These are phyloP conservation scores for Anastrepha ludens DNA, from an alignment of 1,140 invertebrate genomes.

Conservation along the genomic window DNA sequence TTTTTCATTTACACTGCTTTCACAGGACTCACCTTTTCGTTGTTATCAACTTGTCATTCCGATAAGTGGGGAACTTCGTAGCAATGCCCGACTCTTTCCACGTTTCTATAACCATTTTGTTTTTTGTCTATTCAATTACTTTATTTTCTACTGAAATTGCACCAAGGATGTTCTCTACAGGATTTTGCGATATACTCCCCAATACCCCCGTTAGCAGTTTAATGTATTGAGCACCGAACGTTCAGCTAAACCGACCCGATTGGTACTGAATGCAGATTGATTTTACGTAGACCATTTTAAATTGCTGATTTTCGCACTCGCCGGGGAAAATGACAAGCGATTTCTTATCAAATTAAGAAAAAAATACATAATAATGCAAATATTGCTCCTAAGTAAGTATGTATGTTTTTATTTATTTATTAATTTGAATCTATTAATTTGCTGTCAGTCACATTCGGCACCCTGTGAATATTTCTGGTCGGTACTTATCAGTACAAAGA, in stretches of 20 bases:
- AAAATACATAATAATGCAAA: background rate
- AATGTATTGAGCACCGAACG: background rate
- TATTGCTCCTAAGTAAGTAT: background rate
- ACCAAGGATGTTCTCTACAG: background rate
- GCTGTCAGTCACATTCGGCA: background rate
- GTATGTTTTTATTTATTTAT: background rate
- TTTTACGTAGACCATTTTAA: background rate
- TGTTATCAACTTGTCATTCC: constrained; percentile 66
- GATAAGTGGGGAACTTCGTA: constrained; percentile 69
- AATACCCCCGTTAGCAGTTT: too few relatives aligned
- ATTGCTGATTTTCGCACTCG: background rate
- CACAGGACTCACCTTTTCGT: constrained; percentile 38
- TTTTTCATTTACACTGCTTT: background rate
- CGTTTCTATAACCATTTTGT: constrained; percentile 66
- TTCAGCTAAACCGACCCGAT: background rate
- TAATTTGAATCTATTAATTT: background rate
- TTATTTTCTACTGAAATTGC: too few relatives aligned
- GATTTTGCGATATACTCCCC: too few relatives aligned
- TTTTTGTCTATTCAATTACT: too few relatives aligned
- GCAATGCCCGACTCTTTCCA: constrained; percentile 70
- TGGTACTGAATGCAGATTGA: background rate
- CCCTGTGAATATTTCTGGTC: background rate
- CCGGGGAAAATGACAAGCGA: constrained; percentile 4
- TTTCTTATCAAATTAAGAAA: constrained; percentile 24
- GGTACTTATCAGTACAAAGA: background rate